Evolutionary conservation across 2,797 vertebrate genomes (phyloP), one percentile per base, ranked within the genome.

Genomic region (Bucorvus abyssinicus): DNA sequence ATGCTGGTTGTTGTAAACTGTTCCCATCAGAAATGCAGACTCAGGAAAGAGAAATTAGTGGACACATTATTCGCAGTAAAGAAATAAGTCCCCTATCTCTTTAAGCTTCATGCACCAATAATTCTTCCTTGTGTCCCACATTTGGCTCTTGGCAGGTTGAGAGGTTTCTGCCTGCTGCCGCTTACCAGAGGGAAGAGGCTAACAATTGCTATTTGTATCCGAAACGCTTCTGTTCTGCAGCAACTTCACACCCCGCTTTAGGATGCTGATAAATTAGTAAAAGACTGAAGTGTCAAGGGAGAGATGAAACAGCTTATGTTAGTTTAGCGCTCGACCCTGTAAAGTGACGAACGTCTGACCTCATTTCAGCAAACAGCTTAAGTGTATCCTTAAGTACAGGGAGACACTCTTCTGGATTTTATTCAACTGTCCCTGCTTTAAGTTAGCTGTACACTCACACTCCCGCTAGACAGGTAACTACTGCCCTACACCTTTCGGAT

Each of bases 261-360:
- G 89, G 94, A 97, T 91, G 94, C 94, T 89, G 93, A 95, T 96
- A 95, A 96, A 96, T 96, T 96, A 96, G 94, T 94, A 85, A 95
- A 92, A 94, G 92, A 32, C 86, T 68, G 47, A 94, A 81, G 82
- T 45, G 84, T 92, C 94, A 92, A 83, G 91, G 93, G 94, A 95
- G 85, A 95, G 80, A 95, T 96, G 96, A 96, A 94, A 94, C 78
- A 95, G 65, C 81, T 93, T 89, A 92, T 93, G 94, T 94, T 95
- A 74, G 93, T 90, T 96, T 94, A 96, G 93, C 95, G 89, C 88
- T 93, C 34, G 70, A 55, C 84, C 91, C 83, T 78, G 56, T 13
- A 61, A 91, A 81, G 61, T 87, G 93, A 83, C 9, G 0, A 95
- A 83, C 1, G 4, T 83, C 94, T 96, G 96, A 90, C 96, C 94